phyloP scores from a whole-genome alignment of 2,797 vertebrate genomes.

The Liparis tanakae region DNA sequence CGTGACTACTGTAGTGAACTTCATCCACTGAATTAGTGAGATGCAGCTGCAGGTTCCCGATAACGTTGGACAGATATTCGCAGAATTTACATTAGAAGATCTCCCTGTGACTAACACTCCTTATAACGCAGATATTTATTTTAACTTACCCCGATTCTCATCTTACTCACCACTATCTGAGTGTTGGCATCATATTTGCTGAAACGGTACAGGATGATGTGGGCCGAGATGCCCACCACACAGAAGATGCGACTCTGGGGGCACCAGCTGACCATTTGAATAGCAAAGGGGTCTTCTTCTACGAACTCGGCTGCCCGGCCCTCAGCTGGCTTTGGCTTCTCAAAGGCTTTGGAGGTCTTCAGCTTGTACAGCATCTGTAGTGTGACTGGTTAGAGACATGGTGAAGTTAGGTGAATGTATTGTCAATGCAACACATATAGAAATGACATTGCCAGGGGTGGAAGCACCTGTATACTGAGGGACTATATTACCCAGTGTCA shows the following conservation, averaged over 20 bases:
- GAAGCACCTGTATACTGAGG: not conserved
- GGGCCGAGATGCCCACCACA: conserved; percentile 93
- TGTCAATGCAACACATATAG: not conserved
- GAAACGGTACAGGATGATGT: conserved; percentile 95
- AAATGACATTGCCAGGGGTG: not conserved
- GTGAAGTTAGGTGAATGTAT: not conserved
- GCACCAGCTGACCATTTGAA: conserved; percentile 98
- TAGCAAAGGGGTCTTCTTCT: conserved; percentile 95
- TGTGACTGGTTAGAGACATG: conserved; percentile 83
- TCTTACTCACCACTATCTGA: conserved; percentile 92
- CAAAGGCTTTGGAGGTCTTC: conserved; percentile 97
- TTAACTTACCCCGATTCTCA: not conserved
- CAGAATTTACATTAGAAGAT: not conserved
- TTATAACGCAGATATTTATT: not conserved
- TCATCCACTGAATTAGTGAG: not conserved
- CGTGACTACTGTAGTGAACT: not conserved
- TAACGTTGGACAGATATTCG: not conserved
- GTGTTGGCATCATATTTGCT: conserved; percentile 94
- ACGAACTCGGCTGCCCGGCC: conserved; percentile 88
- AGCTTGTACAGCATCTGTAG: conserved; percentile 99
- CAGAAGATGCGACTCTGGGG: conserved; percentile 96
- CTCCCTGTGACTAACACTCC: not conserved
- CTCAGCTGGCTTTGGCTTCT: conserved; percentile 90
- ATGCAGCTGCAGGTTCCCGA: not conserved
- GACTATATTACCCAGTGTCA: not conserved